Conservation (phyloP, 37 sponge, comb jelly and placozoan genomes). For the Bolinopsis microptera region DNA sequence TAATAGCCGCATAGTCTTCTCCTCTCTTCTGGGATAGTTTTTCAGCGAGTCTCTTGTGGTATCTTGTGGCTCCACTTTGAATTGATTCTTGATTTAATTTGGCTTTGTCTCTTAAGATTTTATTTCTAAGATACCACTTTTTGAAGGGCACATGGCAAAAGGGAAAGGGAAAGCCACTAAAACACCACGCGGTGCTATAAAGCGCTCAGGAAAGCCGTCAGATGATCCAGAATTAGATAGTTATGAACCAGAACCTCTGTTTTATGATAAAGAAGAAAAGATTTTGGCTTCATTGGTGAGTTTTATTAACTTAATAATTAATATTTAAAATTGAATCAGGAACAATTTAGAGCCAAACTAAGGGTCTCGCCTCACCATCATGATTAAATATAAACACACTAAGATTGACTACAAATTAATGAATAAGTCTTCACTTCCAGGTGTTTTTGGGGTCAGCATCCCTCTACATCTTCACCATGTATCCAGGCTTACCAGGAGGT, state of each 20-base stretch:
- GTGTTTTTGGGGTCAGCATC: constrained; percentile 12
- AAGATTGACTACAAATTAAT: no score
- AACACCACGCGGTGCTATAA: neutral
- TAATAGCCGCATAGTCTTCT: no score
- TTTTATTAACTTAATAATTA: neutral
- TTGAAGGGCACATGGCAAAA: no score
- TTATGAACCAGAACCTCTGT: neutral
- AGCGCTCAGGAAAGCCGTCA: neutral
- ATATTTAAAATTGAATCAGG: neutral
- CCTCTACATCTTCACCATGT: constrained; percentile 47
- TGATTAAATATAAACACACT: no score
- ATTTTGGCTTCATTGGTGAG: neutral
- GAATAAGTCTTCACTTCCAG: neutral
- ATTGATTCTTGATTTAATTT: no score
- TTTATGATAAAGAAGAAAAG: constrained; percentile 1
- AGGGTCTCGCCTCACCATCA: no score
- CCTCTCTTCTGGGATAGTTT: no score
- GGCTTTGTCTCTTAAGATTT: no score
- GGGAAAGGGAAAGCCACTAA: constrained; percentile 9
- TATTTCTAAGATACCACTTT: no score
- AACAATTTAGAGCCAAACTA: no score
- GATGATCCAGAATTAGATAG: neutral
- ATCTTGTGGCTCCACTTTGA: no score
- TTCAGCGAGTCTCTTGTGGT: no score
- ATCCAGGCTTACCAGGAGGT: constrained; percentile 55